Conservation (phyloP, 2,113 vertebrate species). For the Eleginops maclovinus region DNA sequence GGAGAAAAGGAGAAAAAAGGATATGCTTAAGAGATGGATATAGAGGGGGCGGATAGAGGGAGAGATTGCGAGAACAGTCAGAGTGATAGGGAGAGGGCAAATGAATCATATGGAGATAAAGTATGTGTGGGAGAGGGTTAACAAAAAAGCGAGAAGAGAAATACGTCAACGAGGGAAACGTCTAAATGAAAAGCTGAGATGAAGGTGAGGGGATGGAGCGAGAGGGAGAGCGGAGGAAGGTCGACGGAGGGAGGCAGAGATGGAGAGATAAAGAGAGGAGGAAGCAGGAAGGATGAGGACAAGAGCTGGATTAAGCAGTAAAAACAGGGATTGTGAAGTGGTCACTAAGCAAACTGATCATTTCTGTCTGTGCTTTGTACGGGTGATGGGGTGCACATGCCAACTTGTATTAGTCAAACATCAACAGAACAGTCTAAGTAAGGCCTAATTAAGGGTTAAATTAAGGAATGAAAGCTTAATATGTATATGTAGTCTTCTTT, state of each 20-base stretch:
- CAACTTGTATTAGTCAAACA: conserved; percentile 18
- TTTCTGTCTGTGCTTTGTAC: conserved; percentile 32
- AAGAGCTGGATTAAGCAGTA: conserved; percentile 74
- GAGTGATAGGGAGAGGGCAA: conserved; percentile 58
- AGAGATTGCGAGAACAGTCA: conserved; percentile 61
- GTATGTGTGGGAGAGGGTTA: conserved; percentile 69
- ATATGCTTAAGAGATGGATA: conserved; percentile 70
- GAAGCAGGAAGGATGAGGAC: conserved; percentile 77
- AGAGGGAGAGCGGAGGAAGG: conserved; percentile 52
- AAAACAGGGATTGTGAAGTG: conserved; percentile 70
- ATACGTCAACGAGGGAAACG: conserved; percentile 45
- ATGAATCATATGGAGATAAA: conserved; percentile 68
- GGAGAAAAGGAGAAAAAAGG: conserved; percentile 69
- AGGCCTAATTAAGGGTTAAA: background rate
- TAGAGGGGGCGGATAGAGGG: conserved; percentile 58
- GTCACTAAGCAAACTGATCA: conserved; percentile 40
- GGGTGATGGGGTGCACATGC: conserved; percentile 8
- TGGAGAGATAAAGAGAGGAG: conserved; percentile 70
- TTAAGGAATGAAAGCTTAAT: background rate
- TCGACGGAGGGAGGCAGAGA: conserved; percentile 55
- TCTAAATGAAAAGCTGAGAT: conserved; percentile 57
- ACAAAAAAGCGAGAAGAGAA: conserved; percentile 60
- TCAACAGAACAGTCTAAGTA: background rate
- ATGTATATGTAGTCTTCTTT: background rate
- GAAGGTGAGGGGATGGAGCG: conserved; percentile 40